Evolutionary conservation across 2,888 invertebrate species (phyloP).

Genomic region (Alloplasta piceator): DNA sequence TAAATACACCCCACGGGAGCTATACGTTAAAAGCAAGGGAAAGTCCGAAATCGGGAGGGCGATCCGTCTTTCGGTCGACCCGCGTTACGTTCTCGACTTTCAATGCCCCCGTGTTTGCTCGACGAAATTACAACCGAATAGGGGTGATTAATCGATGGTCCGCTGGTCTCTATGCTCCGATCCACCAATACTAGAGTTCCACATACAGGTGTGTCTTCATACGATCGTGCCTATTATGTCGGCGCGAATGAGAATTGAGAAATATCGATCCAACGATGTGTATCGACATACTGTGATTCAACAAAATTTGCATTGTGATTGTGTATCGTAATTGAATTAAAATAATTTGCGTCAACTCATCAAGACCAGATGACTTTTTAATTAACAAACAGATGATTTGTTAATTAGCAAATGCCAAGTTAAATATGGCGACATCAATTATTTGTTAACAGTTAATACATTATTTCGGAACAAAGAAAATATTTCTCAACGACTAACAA

Average conservation of each 20-base stretch:
- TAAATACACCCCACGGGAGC: constrained; percentile 24
- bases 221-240: constrained; percentile 23
- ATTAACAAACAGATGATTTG: too few species aligned
- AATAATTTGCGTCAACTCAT: not conserved
- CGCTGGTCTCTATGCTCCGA: not conserved
- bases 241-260: constrained; percentile 41
- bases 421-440: too few species aligned
- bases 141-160: constrained; percentile 52
- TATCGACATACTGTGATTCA: constrained; percentile 11
- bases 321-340: not conserved
- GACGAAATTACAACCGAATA: constrained; percentile 56
- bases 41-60: constrained; percentile 37
- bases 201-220: too few species aligned
- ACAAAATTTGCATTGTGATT: not conserved
- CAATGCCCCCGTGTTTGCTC: constrained; percentile 50
- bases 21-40: constrained; percentile 46
- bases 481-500: too few species aligned
- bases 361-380: too few species aligned
- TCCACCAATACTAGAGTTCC: too few species aligned
- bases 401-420: too few species aligned
- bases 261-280: constrained; percentile 32
- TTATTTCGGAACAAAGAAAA: too few species aligned
- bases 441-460: too few species aligned
- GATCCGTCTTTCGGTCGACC: constrained; percentile 43
- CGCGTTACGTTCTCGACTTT: constrained; percentile 50